Evolutionary conservation across 2,797 vertebrate species (phyloP).

Genomic region (Pampus argenteus): DNA sequence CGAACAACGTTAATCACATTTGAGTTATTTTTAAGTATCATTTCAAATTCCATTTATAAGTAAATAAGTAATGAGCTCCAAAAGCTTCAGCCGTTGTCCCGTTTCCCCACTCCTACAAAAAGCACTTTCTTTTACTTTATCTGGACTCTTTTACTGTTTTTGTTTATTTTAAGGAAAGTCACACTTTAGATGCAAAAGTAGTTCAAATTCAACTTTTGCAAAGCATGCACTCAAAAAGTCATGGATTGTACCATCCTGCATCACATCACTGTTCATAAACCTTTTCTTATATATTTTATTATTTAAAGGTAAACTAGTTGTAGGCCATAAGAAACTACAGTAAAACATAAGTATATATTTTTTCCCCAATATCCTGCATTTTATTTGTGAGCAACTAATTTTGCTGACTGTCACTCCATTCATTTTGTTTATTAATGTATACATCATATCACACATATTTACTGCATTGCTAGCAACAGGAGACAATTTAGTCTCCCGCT

Average conservation of each 20-base stretch:
- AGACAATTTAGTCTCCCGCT: too few relatives aligned
- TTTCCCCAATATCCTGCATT: too few relatives aligned
- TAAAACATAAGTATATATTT: too few relatives aligned
- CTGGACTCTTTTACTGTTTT: neutral
- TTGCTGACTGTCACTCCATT: too few relatives aligned
- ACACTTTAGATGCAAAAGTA: constrained; percentile 2
- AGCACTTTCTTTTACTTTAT: neutral
- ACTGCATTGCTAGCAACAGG: too few relatives aligned
- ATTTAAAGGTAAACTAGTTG: neutral
- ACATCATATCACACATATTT: too few relatives aligned
- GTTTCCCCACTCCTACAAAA: constrained; percentile 8
- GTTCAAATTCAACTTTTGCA: neutral
- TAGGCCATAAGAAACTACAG: neutral
- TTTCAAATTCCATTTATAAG: constrained; percentile 66
- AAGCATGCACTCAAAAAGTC: neutral
- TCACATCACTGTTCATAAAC: neutral
- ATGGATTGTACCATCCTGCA: neutral
- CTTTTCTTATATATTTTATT: neutral
- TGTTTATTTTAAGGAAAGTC: constrained; percentile 2
- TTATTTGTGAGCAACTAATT: too few relatives aligned
- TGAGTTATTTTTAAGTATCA: constrained; percentile 50
- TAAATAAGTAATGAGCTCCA: constrained; percentile 53
- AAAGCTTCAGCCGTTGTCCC: constrained; percentile 23
- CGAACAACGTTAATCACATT: constrained; percentile 54
- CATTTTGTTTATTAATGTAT: too few relatives aligned